Evolutionary conservation across 2,797 vertebrate genomes (phyloP).

Genomic region (Perodicticus potto): DNA sequence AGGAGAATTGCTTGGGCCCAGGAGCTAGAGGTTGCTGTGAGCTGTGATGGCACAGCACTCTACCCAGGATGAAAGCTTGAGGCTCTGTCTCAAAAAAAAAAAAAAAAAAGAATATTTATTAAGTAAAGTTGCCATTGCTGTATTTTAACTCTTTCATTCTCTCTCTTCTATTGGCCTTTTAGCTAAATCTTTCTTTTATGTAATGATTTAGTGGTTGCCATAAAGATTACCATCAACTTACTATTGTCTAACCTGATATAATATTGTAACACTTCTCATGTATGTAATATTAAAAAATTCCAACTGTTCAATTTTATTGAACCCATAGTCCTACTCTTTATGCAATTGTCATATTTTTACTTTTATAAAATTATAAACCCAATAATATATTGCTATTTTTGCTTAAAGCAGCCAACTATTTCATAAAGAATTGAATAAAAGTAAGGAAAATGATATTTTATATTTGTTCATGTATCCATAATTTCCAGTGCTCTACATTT

Average conservation of each 20-base stretch:
- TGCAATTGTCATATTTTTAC: background rate
- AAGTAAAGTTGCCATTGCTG: background rate
- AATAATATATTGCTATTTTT: no score
- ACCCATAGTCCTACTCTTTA: background rate
- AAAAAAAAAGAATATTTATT: background rate
- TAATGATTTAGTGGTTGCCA: constrained; percentile 1
- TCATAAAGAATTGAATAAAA: no score
- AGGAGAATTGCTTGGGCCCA: no score
- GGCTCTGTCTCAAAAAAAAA: no score
- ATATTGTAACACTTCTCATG: background rate
- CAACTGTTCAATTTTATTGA: constrained; percentile 8
- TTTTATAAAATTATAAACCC: no score
- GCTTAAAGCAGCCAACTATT: no score
- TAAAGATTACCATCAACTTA: background rate
- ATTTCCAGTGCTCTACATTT: no score
- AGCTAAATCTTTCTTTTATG: background rate
- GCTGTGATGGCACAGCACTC: no score
- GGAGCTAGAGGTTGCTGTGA: no score
- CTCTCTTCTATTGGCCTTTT: background rate
- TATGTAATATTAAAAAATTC: background rate
- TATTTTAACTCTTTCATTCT: background rate
- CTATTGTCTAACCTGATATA: background rate
- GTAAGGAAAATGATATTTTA: no score
- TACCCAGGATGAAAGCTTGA: no score
- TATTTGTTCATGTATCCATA: no score